These are phyloP conservation scores for Sciurus carolinensis DNA, from an alignment of 2,797 vertebrate genomes.

Conservation along the genomic window DNA sequence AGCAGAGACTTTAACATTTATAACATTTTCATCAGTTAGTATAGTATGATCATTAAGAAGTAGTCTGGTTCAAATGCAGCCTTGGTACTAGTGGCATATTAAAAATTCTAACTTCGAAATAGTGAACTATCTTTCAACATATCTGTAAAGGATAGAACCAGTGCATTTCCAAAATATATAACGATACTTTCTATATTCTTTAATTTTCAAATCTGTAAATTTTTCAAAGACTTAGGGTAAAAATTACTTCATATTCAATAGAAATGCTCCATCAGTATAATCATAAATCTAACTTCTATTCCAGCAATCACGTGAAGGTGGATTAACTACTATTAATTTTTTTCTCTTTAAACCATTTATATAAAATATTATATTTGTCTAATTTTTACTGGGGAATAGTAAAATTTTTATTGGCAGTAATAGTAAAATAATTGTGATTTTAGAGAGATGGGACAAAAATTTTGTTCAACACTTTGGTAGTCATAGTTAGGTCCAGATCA, in stretches of 20 bases:
- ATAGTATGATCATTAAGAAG: conserved; percentile 74
- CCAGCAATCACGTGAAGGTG: conserved; percentile 5
- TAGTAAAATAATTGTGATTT: conserved; percentile 50
- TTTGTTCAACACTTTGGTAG: conserved; percentile 11
- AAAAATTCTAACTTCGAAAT: conserved; percentile 72
- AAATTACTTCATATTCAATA: conserved; percentile 30
- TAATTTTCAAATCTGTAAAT: conserved; percentile 26
- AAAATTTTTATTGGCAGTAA: not conserved
- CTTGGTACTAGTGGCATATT: not conserved
- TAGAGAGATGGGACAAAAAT: conserved; percentile 11
- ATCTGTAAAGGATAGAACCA: conserved; percentile 33
- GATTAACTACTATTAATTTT: not conserved
- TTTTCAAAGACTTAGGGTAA: conserved; percentile 1
- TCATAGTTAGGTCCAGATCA: not conserved
- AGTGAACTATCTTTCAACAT: conserved; percentile 58
- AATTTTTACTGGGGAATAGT: not conserved
- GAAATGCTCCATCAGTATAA: not conserved
- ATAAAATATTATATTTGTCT: conserved; percentile 30
- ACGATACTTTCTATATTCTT: not conserved
- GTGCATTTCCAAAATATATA: conserved; percentile 46
- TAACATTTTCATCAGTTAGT: conserved; percentile 80
- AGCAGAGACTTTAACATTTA: conserved; percentile 82
- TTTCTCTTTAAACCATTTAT: not conserved
- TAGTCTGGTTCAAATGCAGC: conserved; percentile 42
- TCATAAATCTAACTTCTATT: not conserved